Evolutionary conservation across 2,888 invertebrate species (phyloP).

Genomic region (Nymphalis polychloros): DNA sequence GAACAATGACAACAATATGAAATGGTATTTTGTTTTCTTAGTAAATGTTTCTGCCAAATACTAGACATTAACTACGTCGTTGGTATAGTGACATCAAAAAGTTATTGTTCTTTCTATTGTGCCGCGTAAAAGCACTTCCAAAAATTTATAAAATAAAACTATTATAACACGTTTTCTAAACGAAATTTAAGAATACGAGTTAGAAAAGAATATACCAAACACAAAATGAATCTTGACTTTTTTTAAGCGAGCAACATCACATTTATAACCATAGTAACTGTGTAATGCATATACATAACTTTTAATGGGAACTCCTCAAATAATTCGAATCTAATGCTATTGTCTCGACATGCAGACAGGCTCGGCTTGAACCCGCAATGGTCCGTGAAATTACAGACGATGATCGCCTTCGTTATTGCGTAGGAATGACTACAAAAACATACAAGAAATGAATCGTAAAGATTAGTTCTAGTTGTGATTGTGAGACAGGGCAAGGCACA

Average conservation of each 20-base stretch:
- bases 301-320: constrained; percentile 8
- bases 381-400: constrained; percentile 25
- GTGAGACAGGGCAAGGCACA: not conserved
- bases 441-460: constrained; percentile 2
- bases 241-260: not conserved
- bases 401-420: not conserved
- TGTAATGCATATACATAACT: not conserved
- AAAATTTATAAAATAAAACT: too few species aligned
- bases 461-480: not conserved
- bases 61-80: too few species aligned
- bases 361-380: constrained; percentile 17
- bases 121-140: too few species aligned
- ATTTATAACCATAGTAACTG: not conserved
- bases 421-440: constrained; percentile 18
- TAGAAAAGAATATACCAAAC: too few species aligned
- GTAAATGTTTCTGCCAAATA: too few species aligned
- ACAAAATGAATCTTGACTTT: too few species aligned
- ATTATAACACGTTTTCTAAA: too few species aligned
- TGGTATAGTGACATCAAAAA: too few species aligned
- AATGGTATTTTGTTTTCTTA: too few species aligned
- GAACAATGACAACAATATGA: too few species aligned
- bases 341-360: constrained; percentile 13
- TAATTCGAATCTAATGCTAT: constrained; percentile 7
- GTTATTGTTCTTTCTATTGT: too few species aligned
- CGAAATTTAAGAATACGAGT: too few species aligned